Evolutionary conservation across 1,140 invertebrate species (phyloP).

Genomic region (Leptonema lineaticorne): DNA sequence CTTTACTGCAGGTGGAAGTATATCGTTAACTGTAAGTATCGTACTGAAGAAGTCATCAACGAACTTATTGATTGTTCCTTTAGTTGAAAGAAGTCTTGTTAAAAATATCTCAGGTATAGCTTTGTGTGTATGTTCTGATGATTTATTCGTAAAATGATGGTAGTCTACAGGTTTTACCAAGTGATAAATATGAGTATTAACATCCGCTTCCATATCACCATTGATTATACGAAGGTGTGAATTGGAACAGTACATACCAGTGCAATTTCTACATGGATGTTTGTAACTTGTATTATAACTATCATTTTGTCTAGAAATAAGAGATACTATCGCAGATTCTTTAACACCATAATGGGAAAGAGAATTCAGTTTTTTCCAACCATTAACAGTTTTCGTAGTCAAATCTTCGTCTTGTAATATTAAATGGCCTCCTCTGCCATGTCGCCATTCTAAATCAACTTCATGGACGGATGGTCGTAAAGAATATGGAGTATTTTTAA

Average conservation of each 20-base stretch:
- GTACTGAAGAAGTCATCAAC: conserved; percentile 93
- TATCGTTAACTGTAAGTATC: conserved; percentile 85
- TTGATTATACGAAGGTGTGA: conserved; percentile 78
- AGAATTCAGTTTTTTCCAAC: conserved; percentile 90
- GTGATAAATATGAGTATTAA: conserved; percentile 76
- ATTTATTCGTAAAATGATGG: conserved; percentile 62
- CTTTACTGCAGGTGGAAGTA: conserved; percentile 89
- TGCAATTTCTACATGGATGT: conserved; percentile 79
- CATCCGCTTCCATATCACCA: conserved; percentile 72
- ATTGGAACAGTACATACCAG: conserved; percentile 73
- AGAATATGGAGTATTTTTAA: conserved; percentile 94
- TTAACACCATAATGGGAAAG: conserved; percentile 91
- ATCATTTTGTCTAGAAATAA: conserved; percentile 86
- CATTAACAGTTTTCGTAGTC: conserved; percentile 84
- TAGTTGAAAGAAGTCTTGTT: conserved; percentile 87
- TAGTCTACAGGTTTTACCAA: conserved; percentile 82
- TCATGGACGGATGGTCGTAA: conserved; percentile 88
- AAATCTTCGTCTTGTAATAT: conserved; percentile 92
- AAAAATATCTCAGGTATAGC: conserved; percentile 95
- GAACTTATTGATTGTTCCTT: conserved; percentile 95
- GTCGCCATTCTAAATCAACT: conserved; percentile 92
- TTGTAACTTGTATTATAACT: conserved; percentile 76
- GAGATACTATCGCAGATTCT: conserved; percentile 91
- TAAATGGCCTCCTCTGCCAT: conserved; percentile 86
- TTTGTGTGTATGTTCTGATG: conserved; percentile 79